Base-by-base conservation (phyloP, 2,797 vertebrate species). In the Danio kyathit region DNA sequence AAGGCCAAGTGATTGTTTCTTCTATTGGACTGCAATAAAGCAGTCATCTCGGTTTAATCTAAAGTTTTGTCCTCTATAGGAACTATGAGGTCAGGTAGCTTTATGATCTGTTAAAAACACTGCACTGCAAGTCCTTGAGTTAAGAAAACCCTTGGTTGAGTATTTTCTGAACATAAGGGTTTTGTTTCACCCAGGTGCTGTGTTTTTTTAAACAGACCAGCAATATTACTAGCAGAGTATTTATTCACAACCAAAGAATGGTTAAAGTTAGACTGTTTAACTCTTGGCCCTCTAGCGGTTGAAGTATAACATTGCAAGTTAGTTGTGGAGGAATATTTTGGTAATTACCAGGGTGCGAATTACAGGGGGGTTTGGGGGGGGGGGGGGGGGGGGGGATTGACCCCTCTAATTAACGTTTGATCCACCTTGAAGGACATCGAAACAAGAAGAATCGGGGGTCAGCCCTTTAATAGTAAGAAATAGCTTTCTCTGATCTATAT, bases 251-350 rank as follows among this genome's bases (percentile, higher is more conserved):
- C 29, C 29, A 3, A 29, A 41, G 59, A 70, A 61, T 44, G 61
- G 59, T 74, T 65, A 8, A 43, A 49, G 65, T 56, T 51, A 19
- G 17, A 73, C 11, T 72, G 44, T n/a, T 54, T 73, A 11, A 73
- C 41, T 72, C 54, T 63, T 16, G 21, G 1, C 21, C 21, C 21
- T n/a, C 21, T 52, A 7, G 48, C 0, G 29, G 48, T 51, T 0
- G n/a, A 40, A 69, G 21, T 16, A 11, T n/a, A 70, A 52, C 9
- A 69, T 3, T 51, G 48, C 21, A 69, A 17, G 5, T 54, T 52
- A 54, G 9, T 52, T 70, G 1, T 0, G 1, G 14, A n/a, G 40
- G 9, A 38, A 69, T 14, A 17, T 54, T 54, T 29, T 29, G 1
- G 29, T 1, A 29, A 70, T 40, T 43, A 10, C 40, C 29, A 29